Evolutionary conservation across 1,140 invertebrate species (phyloP).

Genomic region (Aphidius ervi): DNA sequence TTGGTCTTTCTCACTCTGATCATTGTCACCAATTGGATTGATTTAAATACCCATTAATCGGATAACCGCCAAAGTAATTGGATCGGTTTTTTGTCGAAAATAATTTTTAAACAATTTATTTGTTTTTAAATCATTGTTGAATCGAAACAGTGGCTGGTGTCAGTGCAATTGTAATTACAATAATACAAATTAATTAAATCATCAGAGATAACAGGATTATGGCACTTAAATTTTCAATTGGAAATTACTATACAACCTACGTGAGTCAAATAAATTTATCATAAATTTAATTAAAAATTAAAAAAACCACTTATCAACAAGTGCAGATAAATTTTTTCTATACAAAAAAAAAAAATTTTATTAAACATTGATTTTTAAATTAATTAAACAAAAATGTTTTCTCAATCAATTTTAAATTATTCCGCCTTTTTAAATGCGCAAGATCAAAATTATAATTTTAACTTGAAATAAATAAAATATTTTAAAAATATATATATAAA

Average conservation of each 20-base stretch:
- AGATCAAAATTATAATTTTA: too few relatives aligned
- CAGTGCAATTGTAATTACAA: too few relatives aligned
- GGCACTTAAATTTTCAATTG: conserved; percentile 47
- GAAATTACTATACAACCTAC: conserved; percentile 48
- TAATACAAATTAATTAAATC: too few relatives aligned
- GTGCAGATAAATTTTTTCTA: too few relatives aligned
- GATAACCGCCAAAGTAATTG: conserved; percentile 38
- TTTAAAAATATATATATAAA: neutral
- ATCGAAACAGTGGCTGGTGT: neutral
- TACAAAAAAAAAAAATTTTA: too few relatives aligned
- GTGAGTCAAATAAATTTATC: conserved; percentile 35
- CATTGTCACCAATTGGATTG: conserved; percentile 19
- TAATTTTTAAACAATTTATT: conserved; percentile 22
- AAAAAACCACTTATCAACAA: too few relatives aligned
- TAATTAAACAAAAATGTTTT: too few relatives aligned
- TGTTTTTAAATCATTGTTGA: neutral
- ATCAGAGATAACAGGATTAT: conserved; percentile 28
- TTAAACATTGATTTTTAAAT: too few relatives aligned
- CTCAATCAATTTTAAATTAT: too few relatives aligned
- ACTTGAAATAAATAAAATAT: too few relatives aligned
- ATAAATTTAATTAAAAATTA: too few relatives aligned
- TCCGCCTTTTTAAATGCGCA: too few relatives aligned
- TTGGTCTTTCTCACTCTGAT: conserved; percentile 16
- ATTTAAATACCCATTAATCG: conserved; percentile 39
- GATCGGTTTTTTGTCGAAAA: conserved; percentile 30